These are phyloP conservation scores for Cephalopterus ornatus DNA, from an alignment of 2,113 vertebrate species.

Conservation along the genomic window DNA sequence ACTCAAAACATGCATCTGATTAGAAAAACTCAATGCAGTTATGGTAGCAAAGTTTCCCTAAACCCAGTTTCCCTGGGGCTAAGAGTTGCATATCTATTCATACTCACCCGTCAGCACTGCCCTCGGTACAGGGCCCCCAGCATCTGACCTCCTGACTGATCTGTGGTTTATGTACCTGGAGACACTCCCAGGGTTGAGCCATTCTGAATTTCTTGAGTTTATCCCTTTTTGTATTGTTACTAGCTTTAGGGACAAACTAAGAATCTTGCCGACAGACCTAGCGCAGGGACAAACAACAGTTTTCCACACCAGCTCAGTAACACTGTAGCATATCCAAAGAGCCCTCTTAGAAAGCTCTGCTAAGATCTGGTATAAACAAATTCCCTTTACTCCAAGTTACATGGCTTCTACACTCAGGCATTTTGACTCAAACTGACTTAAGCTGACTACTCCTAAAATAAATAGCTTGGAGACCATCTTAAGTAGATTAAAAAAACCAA, in stretches of 20 bases:
- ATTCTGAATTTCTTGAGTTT: neutral
- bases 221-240: neutral
- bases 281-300: rapidly evolving
- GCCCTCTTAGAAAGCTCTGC: neutral
- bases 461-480: neutral
- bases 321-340: neutral
- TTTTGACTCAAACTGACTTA: constrained; percentile 8
- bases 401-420: neutral
- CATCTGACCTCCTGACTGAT: neutral
- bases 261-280: neutral
- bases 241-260: neutral
- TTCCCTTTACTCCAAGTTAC: neutral
- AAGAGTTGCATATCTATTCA: neutral
- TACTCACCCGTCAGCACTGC: neutral
- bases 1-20: neutral
- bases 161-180: rapidly evolving
- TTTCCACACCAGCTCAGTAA: neutral
- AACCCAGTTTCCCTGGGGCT: neutral
- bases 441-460: neutral
- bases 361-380: neutral
- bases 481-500: neutral
- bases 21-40: neutral
- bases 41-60: neutral
- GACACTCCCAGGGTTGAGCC: neutral
- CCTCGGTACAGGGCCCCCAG: rapidly evolving